Evolutionary conservation across 2,113 vertebrate species (phyloP), one percentile per base, ranked within the genome.

Genomic region (Perognathus longimembris): DNA sequence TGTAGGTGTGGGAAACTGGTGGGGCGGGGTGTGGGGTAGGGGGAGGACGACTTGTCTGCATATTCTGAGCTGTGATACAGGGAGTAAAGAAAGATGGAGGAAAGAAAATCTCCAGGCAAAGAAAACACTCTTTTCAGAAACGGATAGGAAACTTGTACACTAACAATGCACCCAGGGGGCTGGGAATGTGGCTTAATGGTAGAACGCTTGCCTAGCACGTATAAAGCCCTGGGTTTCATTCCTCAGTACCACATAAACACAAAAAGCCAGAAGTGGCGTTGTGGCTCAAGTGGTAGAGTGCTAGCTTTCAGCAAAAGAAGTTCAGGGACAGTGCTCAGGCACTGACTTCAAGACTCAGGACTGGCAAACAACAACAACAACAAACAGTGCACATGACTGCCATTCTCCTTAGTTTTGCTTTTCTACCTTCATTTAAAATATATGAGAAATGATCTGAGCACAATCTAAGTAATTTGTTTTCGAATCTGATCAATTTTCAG

Each of bases 371-470:
- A n/a, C n/a, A n/a, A n/a, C n/a, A n/a, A n/a, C n/a, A n/a, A n/a
- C n/a, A n/a, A 70, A 20, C 26, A 28, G 10, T 24, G 7, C 30
- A 15, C 42, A 6, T 34, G 14, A 42, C 81, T 79, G 9, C n/a
- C 15, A n/a, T 9, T 88, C 32, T 88, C 5, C 28, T 24, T 34
- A 57, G 26, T 45, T 94, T 85, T 83, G 21, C 24, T 15, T 10
- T 90, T 78, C 21, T 54, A 38, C 5, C 14, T 83, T 73, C 61
- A 73, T 61, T n/a, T 69, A 75, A 88, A 87, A 36, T 64, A 83
- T 22, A 45, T n/a, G 54, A 89, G 14, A 24, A 84, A 92, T 71
- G 93, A 86, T 22, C 80, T 85, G 15, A 36, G 9, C 34, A 82
- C 28, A 75, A 71, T 70, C 26, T 30, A 28, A 9, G 38, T 22